Evolutionary conservation across 1,140 invertebrate species (phyloP).

Genomic region (Papilio machaon): DNA sequence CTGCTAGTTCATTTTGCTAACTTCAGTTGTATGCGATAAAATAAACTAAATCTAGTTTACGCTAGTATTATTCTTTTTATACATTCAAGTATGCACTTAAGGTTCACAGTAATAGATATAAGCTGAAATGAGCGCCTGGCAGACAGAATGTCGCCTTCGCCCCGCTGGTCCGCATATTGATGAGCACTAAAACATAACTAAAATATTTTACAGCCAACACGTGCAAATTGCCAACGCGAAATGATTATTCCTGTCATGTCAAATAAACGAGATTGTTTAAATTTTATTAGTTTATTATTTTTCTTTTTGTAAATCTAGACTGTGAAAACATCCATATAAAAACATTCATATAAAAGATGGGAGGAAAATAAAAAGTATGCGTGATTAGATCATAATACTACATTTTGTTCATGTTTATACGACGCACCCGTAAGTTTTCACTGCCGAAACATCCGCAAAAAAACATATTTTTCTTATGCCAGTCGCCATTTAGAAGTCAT

Average conservation of each 20-base stretch:
- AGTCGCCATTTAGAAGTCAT: not conserved
- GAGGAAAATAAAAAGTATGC: not conserved
- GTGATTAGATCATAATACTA: not conserved
- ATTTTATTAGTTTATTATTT: not conserved
- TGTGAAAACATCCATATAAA: not conserved
- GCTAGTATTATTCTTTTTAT: not conserved
- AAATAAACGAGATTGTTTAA: constrained; percentile 1
- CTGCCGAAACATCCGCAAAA: not conserved
- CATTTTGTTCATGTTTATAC: not conserved
- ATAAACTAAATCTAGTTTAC: constrained; percentile 9
- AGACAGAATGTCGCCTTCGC: constrained; percentile 62
- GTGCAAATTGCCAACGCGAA: constrained; percentile 16
- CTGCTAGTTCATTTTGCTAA: not conserved
- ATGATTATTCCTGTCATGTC: not conserved
- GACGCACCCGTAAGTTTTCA: not conserved
- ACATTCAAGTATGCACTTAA: constrained; percentile 21
- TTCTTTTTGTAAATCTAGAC: not conserved
- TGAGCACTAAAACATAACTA: constrained; percentile 60
- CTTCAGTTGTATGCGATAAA: constrained; percentile 12
- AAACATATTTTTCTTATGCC: not conserved
- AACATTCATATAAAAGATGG: not conserved
- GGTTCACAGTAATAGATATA: constrained; percentile 44
- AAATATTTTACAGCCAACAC: constrained; percentile 29
- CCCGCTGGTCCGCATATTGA: constrained; percentile 59
- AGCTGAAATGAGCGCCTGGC: constrained; percentile 44